Percentiles rank a stretch among this genome's conserved stretches.
Conservation (phyloP, 2,797 vertebrate genomes). For the Benthosema pterotum region DNA sequence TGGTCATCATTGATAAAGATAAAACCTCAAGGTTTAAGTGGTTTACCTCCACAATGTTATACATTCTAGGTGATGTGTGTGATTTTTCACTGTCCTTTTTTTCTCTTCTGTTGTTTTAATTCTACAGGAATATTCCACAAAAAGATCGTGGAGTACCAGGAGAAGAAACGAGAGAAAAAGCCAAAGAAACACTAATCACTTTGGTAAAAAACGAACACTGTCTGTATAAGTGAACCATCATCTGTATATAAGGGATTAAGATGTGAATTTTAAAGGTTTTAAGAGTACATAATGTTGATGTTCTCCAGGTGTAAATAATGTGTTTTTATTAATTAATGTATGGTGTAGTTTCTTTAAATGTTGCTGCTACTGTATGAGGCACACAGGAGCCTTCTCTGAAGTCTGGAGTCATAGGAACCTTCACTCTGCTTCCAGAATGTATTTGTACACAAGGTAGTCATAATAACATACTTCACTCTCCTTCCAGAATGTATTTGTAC, state of each 20-base stretch:
- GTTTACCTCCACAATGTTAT: too few species aligned
- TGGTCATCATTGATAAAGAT: too few species aligned
- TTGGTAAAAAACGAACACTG: constrained; percentile 11
- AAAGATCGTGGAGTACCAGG: constrained; percentile 78
- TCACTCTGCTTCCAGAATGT: too few species aligned
- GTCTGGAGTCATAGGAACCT: too few species aligned
- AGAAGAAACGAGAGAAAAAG: constrained; percentile 71
- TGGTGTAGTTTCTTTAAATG: constrained; percentile 27
- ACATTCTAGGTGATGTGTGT: too few species aligned
- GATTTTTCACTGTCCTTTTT: not conserved
- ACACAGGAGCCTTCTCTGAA: constrained; percentile 25
- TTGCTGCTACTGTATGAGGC: constrained; percentile 62
- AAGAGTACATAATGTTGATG: constrained; percentile 24
- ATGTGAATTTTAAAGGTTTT: constrained; percentile 27
- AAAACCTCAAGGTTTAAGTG: too few species aligned
- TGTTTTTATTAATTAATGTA: constrained; percentile 43
- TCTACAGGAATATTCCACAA: constrained; percentile 77
- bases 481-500: too few species aligned
- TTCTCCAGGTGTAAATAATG: constrained; percentile 51
- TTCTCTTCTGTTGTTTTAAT: constrained; percentile 16
- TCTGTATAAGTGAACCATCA: not conserved
- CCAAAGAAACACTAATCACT: constrained; percentile 68
- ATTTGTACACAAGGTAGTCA: too few species aligned
- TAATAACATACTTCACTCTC: too few species aligned
- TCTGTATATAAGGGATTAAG: constrained; percentile 37